Percentiles rank a stretch among this genome's conserved stretches.
Evolutionary conservation across 2,113 vertebrate genomes (phyloP).

Genomic region (Malurus alboscapulatus): DNA sequence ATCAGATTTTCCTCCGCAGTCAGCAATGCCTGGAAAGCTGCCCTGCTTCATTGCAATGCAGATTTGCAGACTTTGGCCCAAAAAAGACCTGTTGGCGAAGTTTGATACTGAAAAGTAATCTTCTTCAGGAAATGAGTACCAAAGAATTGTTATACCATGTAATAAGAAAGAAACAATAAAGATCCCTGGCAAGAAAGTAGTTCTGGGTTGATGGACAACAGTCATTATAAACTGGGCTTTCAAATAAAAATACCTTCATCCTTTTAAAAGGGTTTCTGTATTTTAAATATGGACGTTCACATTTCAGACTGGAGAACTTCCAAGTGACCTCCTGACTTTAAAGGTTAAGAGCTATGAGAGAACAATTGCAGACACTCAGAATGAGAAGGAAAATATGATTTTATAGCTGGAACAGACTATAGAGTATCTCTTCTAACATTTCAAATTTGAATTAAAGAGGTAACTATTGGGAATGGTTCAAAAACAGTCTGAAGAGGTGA

Average conservation of each 20-base stretch:
- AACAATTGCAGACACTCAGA: slow-evolving; percentile 46
- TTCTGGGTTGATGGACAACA: slow-evolving; percentile 61
- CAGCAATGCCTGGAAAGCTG: slow-evolving; percentile 42
- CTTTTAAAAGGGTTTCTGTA: slow-evolving; percentile 62
- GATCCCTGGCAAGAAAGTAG: slow-evolving; percentile 64
- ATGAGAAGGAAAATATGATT: slow-evolving; percentile 56
- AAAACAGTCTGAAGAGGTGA: background rate
- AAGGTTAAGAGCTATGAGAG: slow-evolving; percentile 43
- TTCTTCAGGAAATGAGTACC: slow-evolving; percentile 77
- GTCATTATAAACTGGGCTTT: slow-evolving; percentile 68
- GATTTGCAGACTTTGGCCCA: slow-evolving; percentile 54
- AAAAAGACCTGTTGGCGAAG: slow-evolving; percentile 62
- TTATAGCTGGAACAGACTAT: slow-evolving; percentile 43
- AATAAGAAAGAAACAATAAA: slow-evolving; percentile 75
- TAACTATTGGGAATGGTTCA: slow-evolving; percentile 11
- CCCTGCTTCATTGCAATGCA: slow-evolving; percentile 37
- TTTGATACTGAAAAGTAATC: slow-evolving; percentile 75
- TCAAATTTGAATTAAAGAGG: slow-evolving; percentile 48
- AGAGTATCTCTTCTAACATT: slow-evolving; percentile 53
- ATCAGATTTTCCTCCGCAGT: slow-evolving; percentile 35
- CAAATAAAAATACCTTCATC: slow-evolving; percentile 73
- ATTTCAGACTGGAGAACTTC: slow-evolving; percentile 70
- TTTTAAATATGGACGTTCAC: slow-evolving; percentile 69
- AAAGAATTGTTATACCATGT: slow-evolving; percentile 68
- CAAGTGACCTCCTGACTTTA: slow-evolving; percentile 60